Base-by-base conservation (phyloP, 2,113 vertebrate species). In the Sterna hirundo region DNA sequence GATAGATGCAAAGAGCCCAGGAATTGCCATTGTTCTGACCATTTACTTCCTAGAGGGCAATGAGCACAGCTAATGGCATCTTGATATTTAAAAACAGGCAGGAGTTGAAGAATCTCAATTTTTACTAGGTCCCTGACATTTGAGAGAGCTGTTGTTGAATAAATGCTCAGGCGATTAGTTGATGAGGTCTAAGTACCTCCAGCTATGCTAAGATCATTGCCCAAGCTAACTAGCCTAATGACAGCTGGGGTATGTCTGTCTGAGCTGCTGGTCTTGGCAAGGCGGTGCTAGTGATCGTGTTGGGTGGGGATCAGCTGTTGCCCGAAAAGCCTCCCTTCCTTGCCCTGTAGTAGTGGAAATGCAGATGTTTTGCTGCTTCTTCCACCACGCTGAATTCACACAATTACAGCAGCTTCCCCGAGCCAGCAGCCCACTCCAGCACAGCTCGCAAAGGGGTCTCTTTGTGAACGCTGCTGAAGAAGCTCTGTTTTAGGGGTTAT, bases 31-130 rank as follows among this genome's bases (percentile, higher is more conserved):
- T 14, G 38, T 64, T 91, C 42, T 52, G 74, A 66, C 52, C 15
- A 44, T 88, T 60, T 8, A 30, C 88, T 75, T 58, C 94, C 83
- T 36, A 36, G 83, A 74, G 93, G 78, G 83, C 30, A 15, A 17
- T 9, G 20, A 94, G 88, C 87, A 55, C 30, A 5, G 42, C 84
- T 95, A 92, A 92, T 90, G 88, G 86, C 94, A 88, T 92, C 94
- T 94, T 95, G 96, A 79, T 96, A 88, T 94, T 97, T 95, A 68
- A 78, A 88, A 92, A 2, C 88, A 91, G 83, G 68, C 90, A 81
- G 92, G 90, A 93, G 76, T 55, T 44, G 83, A n/a, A 64, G 64
- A 51, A 29, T 30, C 71, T 52, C 30, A 15, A 15, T 19, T 90
- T 93, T 75, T 66, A 51, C 13, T 65, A 29, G 71, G 51, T 83